Conservation (phyloP, 1,140 invertebrate species). For the Zaprionus nigranus region DNA sequence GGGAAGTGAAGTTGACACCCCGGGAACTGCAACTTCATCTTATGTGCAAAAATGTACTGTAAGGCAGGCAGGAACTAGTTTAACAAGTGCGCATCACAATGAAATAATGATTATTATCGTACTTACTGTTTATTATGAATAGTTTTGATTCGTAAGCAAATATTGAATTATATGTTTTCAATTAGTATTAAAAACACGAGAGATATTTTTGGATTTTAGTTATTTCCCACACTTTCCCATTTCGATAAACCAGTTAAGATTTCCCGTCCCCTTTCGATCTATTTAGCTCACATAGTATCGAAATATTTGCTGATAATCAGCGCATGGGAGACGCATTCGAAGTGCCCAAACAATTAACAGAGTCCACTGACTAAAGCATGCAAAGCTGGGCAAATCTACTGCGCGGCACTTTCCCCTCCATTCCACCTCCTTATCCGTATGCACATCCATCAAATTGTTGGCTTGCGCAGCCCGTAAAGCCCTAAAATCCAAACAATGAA, state of each 20-base stretch:
- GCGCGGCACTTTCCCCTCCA: not conserved
- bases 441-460: slow-evolving; percentile 30
- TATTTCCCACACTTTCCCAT: too few relatives aligned
- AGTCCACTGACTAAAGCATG: slow-evolving; percentile 11
- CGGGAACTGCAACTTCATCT: not conserved
- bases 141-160: too few relatives aligned
- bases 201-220: too few relatives aligned
- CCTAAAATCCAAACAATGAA: slow-evolving; percentile 49
- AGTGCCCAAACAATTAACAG: slow-evolving; percentile 26
- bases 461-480: slow-evolving; percentile 20
- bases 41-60: not conserved
- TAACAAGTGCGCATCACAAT: not conserved
- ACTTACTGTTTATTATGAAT: too few relatives aligned
- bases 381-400: slow-evolving; percentile 4
- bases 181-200: too few relatives aligned
- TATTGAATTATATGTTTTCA: too few relatives aligned
- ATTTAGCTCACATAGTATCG: not conserved
- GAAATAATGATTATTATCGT: too few relatives aligned
- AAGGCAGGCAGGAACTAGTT: not conserved
- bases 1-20: not conserved
- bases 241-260: too few relatives aligned
- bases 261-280: not conserved
- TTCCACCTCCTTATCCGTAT: not conserved
- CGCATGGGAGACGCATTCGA: slow-evolving; percentile 1
- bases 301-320: slow-evolving; percentile 37